phyloP scores from a whole-genome alignment of 2,797 vertebrate genomes.

The Clarias laeviceps region DNA sequence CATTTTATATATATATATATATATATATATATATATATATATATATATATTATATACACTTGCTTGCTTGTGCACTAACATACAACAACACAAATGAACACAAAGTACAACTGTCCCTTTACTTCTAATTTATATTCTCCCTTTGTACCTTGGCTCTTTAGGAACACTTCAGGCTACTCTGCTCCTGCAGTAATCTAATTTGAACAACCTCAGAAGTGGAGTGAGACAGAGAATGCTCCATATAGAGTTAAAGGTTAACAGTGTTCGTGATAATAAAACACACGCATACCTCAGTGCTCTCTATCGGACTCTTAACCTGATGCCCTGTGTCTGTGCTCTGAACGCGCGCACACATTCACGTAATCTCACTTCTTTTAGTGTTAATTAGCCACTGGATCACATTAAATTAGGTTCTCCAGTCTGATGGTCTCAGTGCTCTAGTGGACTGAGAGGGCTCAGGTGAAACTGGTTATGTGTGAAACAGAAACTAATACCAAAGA shows the following conservation, averaged over 20 bases:
- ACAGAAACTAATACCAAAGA: conserved; percentile 10
- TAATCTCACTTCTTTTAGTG: conserved; percentile 2
- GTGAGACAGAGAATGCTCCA: conserved; percentile 35
- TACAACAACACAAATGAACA: not conserved
- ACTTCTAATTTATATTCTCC: conserved; percentile 13
- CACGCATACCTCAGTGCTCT: conserved; percentile 9
- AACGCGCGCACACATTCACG: not conserved
- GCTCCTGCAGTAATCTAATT: conserved; percentile 47
- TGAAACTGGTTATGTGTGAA: not conserved
- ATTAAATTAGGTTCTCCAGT: conserved; percentile 9
- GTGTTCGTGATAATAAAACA: conserved; percentile 52
- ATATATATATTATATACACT: no score
- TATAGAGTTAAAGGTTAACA: conserved; percentile 52
- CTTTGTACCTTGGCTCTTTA: conserved; percentile 15
- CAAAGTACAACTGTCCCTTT: conserved; percentile 8
- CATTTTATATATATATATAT: no score
- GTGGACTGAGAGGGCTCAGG: not conserved
- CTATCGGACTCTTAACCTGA: conserved; percentile 30
- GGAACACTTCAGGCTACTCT: conserved; percentile 45
- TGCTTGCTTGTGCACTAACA: not conserved
- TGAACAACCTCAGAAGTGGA: conserved; percentile 48
- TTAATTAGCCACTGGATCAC: conserved; percentile 30
- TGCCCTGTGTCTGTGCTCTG: conserved; percentile 20
- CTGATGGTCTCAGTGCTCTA: not conserved
- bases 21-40: no score